Evolutionary conservation across 1,140 invertebrate species (phyloP).

Genomic region (Nylanderia fulva): DNA sequence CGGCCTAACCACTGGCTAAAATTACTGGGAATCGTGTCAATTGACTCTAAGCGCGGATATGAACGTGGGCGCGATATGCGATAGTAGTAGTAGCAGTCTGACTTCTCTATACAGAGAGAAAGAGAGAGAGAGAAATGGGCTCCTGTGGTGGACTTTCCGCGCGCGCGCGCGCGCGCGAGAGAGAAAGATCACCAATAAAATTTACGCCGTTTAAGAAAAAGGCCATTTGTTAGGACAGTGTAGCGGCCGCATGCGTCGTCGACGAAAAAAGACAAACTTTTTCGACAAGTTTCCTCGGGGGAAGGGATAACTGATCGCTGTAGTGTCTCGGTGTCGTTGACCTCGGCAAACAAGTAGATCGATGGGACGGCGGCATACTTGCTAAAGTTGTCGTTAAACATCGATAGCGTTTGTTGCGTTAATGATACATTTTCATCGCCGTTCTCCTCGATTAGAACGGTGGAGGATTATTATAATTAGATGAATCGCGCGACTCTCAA

Average conservation of each 20-base stretch:
- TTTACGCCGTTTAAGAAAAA: constrained; percentile 59
- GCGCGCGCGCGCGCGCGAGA: neutral
- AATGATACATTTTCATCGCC: constrained; percentile 32
- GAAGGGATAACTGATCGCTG: constrained; percentile 60
- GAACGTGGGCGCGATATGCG: constrained; percentile 25
- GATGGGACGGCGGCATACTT: constrained; percentile 53
- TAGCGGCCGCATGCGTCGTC: constrained; percentile 43
- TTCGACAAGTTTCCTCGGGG: constrained; percentile 49
- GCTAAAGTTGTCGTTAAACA: constrained; percentile 61
- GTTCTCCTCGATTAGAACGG: neutral
- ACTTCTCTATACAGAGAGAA: neutral
- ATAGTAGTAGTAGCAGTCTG: neutral
- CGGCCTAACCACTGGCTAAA: constrained; percentile 69
- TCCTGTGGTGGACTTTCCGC: neutral
- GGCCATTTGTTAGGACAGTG: constrained; percentile 56
- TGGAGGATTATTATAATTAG: neutral
- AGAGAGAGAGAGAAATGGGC: neutral
- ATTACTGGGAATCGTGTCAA: constrained; percentile 75
- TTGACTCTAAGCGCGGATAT: constrained; percentile 59
- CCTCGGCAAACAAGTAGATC: constrained; percentile 60
- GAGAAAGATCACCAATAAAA: constrained; percentile 35
- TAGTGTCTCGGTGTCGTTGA: constrained; percentile 55
- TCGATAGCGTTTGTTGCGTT: constrained; percentile 53
- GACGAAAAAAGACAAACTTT: constrained; percentile 57
- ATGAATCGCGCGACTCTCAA: neutral